Evolutionary conservation across 2,113 vertebrate genomes (phyloP).

Genomic region (Pseudorectes ferrugineus): DNA sequence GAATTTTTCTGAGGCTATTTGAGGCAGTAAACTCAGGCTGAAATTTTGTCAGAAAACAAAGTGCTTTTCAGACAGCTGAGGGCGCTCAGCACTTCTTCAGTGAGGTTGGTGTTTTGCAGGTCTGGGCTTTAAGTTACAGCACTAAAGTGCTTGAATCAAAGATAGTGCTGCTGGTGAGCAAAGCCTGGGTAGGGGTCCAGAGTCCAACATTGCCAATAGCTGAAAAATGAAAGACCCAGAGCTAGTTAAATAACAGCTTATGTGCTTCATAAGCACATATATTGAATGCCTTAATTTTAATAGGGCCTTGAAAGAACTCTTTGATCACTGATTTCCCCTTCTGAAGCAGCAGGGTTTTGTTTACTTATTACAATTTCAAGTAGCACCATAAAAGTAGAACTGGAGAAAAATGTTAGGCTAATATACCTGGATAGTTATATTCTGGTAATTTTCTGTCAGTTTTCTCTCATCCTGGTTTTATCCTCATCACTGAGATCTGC

Average conservation of each 20-base stretch:
- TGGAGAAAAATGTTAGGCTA: neutral
- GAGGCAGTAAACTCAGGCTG: neutral
- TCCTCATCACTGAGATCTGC: neutral
- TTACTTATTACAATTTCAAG: neutral
- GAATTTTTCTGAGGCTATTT: neutral
- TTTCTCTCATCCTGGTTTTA: neutral
- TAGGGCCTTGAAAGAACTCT: neutral
- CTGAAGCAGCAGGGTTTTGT: neutral
- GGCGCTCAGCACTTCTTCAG: neutral
- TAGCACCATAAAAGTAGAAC: neutral
- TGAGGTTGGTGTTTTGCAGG: neutral
- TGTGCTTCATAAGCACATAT: neutral
- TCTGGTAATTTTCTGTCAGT: neutral
- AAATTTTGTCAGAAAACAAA: neutral
- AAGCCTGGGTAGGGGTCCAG: neutral
- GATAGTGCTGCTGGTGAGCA: neutral
- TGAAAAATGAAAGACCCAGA: neutral
- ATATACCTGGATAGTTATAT: neutral
- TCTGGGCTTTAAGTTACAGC: neutral
- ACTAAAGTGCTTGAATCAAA: neutral
- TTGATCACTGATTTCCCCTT: neutral
- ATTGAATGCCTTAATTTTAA: neutral
- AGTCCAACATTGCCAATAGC: neutral
- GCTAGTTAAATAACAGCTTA: neutral
- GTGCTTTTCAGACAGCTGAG: slow-evolving; percentile 3